These are phyloP conservation scores for Entomobrya multifasciata DNA, from an alignment of 2,888 invertebrate species.

Conservation along the genomic window DNA sequence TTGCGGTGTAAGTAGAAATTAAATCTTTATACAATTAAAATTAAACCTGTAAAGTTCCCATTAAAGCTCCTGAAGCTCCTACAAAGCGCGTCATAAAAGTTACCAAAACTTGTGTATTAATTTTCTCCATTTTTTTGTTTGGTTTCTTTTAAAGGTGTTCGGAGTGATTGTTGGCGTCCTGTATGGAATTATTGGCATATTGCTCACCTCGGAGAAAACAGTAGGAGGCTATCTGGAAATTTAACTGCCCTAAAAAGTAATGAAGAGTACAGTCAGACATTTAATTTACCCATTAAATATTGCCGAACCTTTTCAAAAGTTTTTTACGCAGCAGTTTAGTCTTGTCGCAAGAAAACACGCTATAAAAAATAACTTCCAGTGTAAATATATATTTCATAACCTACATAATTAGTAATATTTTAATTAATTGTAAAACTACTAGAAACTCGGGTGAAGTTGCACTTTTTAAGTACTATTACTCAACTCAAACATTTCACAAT, in stretches of 20 bases:
- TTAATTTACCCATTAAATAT: background rate
- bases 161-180: conserved; percentile 70
- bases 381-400: conserved; percentile 23
- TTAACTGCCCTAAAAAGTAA: conserved; percentile 20
- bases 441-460: conserved; percentile 62
- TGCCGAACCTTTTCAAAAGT: conserved; percentile 11
- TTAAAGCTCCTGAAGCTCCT: conserved; percentile 4
- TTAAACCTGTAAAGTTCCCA: background rate
- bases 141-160: conserved; percentile 60
- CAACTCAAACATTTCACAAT: conserved; percentile 53
- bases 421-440: conserved; percentile 5
- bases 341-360: no score
- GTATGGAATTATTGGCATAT: conserved; percentile 71
- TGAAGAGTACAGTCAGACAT: background rate
- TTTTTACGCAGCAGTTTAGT: conserved; percentile 27
- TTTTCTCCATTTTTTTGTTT: conserved; percentile 34
- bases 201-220: conserved; percentile 62
- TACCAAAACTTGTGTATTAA: background rate
- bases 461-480: conserved; percentile 49
- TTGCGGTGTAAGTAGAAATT: conserved; percentile 58
- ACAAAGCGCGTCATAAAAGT: background rate
- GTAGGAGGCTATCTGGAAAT: conserved; percentile 65
- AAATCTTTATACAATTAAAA: background rate
- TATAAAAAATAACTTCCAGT: conserved; percentile 6
- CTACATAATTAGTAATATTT: conserved; percentile 7